phyloP scores from a whole-genome alignment of 1,140 invertebrate genomes.

The Cephus cinctus region DNA sequence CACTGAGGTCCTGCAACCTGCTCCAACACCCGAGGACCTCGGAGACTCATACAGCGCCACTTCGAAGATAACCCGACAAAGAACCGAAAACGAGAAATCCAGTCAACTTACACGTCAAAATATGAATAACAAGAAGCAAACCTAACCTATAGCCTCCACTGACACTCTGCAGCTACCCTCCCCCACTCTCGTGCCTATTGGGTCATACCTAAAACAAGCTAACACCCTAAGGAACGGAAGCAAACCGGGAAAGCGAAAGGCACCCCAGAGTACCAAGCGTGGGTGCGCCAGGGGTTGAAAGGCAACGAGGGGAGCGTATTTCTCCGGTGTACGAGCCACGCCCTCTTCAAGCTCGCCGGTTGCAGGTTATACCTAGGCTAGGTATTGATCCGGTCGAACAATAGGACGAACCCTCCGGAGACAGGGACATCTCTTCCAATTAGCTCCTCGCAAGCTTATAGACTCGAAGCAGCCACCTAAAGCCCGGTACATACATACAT shows the following conservation, averaged over 20 bases:
- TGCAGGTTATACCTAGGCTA: constrained; percentile 50
- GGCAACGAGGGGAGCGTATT: constrained; percentile 37
- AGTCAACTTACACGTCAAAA: background rate
- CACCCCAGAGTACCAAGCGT: too few species aligned
- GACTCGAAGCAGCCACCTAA: too few species aligned
- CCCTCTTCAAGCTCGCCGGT: constrained; percentile 49
- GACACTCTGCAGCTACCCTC: background rate
- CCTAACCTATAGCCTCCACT: background rate
- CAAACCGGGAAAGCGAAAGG: background rate
- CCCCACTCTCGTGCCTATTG: too few species aligned
- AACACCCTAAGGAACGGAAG: too few species aligned
- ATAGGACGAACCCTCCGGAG: constrained; percentile 48
- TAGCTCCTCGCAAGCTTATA: too few species aligned
- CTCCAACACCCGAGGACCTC: constrained; percentile 36
- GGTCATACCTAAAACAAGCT: too few species aligned
- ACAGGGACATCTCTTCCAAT: constrained; percentile 54
- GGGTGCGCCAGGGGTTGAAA: constrained; percentile 16
- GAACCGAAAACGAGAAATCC: background rate
- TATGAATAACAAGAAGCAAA: background rate
- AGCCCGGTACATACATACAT: too few species aligned
- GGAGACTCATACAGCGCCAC: background rate
- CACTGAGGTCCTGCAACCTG: constrained; percentile 44
- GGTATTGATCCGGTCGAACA: constrained; percentile 54
- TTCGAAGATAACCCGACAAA: too few species aligned
- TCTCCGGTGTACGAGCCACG: constrained; percentile 52